These are phyloP conservation scores for Nannobrachium achirus DNA, from an alignment of 2,113 vertebrate genomes.

Conservation along the genomic window DNA sequence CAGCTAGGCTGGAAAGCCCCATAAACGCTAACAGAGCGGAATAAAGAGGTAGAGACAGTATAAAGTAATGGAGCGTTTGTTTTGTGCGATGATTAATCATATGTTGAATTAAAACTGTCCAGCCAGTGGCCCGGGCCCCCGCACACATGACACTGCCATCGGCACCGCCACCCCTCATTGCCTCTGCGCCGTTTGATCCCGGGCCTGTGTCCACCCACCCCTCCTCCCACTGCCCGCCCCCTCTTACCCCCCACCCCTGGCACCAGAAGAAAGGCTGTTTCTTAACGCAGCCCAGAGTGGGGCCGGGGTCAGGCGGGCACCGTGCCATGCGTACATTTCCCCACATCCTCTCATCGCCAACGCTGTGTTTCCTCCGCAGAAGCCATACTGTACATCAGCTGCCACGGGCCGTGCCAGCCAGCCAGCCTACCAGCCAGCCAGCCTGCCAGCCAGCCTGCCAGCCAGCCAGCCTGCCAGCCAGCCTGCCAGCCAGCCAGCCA, in stretches of 20 bases:
- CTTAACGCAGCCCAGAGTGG: slow-evolving; percentile 64
- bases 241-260: slow-evolving; percentile 59
- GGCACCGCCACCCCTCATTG: slow-evolving; percentile 30
- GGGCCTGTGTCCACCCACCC: slow-evolving; percentile 60
- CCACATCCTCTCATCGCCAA: slow-evolving; percentile 69
- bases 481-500: too few relatives aligned
- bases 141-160: slow-evolving; percentile 23
- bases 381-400: slow-evolving; percentile 61
- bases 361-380: slow-evolving; percentile 66
- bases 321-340: slow-evolving; percentile 59
- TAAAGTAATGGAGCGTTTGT: slow-evolving; percentile 13
- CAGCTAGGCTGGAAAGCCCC: slow-evolving; percentile 6
- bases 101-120: slow-evolving; percentile 40
- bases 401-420: slow-evolving; percentile 25
- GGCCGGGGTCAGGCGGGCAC: slow-evolving; percentile 54
- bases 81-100: slow-evolving; percentile 46
- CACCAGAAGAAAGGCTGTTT: slow-evolving; percentile 72
- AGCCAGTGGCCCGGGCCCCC: slow-evolving; percentile 35
- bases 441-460: too few relatives aligned
- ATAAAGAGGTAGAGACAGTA: neutral
- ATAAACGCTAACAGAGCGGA: slow-evolving; percentile 16
- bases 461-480: too few relatives aligned
- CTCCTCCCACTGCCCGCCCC: slow-evolving; percentile 34
- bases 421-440: neutral
- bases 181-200: slow-evolving; percentile 61